Base-by-base conservation (phyloP, 2,888 invertebrate species). In the Orthosia incerta region DNA sequence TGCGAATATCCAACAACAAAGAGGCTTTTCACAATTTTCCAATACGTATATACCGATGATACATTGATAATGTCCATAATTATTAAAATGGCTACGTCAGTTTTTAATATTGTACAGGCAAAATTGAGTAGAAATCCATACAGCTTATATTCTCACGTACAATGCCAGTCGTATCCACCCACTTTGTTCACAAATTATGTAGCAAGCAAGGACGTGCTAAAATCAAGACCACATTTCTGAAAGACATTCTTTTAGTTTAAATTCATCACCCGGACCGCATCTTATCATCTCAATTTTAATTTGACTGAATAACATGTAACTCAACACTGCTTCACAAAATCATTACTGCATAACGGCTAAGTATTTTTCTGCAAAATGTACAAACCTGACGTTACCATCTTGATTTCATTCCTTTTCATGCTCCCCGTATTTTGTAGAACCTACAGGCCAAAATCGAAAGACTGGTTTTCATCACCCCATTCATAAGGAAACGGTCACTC, bases 331-430 rank as follows among this genome's bases (percentile, higher is more conserved):
- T 4, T 60, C 20, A 62, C 3, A 62, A 55, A 61, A 73, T 65
- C 56, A 68, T 74, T 63, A 57, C 64, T 59, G 46, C 55, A 50
- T 74, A 71, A 64, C 64, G 53, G 12, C 15, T 15, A 60, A 68
- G 51, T 60, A 62, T 53, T 76, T 68, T 46, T 60, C 45, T 3
- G 11, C 9, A 60, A 64, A 61, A 57, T 48, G 3, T 66, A 50
- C 68, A 67, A 72, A 61, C 71, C 71, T 63, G 65, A 74, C 66
- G 18, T 67, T 73, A 66, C 75, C 71, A 73, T 77, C 83, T 86
- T 85, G 85, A 83, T 87, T 71, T 87, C 64, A 83, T 84, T 75
- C 70, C 71, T 59, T 77, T 69, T 39, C 12, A n/a, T 56, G 13
- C 57, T 51, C 15, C 63, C 18, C 51, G 3, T 53, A 65, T n/a